Base-by-base conservation (phyloP, 1,140 invertebrate genomes). In the Phthorimaea operculella region DNA sequence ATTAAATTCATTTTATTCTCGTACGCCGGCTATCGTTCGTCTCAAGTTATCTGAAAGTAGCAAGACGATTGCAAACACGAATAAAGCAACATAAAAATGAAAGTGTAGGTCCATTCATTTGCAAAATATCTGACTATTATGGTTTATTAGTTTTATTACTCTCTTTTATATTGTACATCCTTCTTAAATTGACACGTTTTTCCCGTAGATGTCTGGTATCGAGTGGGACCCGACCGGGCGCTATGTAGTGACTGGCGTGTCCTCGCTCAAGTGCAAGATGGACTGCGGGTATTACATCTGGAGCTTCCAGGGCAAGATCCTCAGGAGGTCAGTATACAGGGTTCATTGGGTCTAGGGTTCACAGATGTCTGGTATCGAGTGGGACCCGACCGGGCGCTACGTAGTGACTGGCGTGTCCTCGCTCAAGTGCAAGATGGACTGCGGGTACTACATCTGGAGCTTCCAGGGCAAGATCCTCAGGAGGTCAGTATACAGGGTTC, bases 211-310 rank as follows among this genome's bases (percentile, higher is more conserved):
- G 66, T 97, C 96, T 0, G 96, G 98, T 72, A 94, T 98, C 3
- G 97, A 99, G 82, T 99, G 98, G 98, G 98, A 99, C 87, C 98
- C 98, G 6, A 99, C 98, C 28, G 98, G 98, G 14, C 89, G 98
- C 71, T 99, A 98, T 82, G 96, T 99, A 12, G 93, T 96, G 12
- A 98, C 97, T 0, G 95, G 92, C 6, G 96, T 98, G 8, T 98
- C 96, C 1, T 94, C 92, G 56, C 98, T 97, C 93, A 98, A 97
- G 67, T 99, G 98, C 50, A 98, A 98, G 86, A 96, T 95, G 47
- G 98, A 99, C 86, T 98, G 97, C 67, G 91, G 95, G 5, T 99
- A 97, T 80, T 98, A 96, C 90, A 91, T 99, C 57, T 98, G 97
- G 94, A 97, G 95, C 17, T 99, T 99, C 91, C 98, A 99, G 86